A percentile compares a stretch with the other conserved stretches of the same genome.
Conservation (phyloP, 1,140 invertebrate genomes). For the Hestina assimilis region DNA sequence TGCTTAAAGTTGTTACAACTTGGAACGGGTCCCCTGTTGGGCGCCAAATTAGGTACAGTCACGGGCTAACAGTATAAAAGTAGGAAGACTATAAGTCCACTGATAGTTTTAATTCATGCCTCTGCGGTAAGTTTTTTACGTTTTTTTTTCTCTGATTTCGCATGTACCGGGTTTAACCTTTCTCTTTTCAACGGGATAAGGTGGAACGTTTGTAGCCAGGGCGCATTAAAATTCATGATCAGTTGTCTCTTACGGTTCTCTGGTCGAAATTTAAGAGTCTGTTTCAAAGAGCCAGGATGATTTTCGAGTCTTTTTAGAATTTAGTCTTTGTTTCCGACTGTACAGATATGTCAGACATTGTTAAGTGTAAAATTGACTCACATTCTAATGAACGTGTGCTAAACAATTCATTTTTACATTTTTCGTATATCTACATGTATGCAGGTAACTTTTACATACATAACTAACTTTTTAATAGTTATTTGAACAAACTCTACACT, state of each 20-base stretch:
- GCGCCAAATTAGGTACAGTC: conserved; percentile 72
- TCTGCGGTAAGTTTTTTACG: conserved; percentile 34
- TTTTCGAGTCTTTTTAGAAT: conserved; percentile 27
- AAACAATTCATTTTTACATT: not conserved
- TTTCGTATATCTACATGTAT: not conserved
- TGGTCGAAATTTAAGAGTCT: conserved; percentile 31
- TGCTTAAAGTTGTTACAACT: conserved; percentile 76
- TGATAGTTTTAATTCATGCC: conserved; percentile 71
- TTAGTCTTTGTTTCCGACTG: conserved; percentile 15
- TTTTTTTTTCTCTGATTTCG: conserved; percentile 37
- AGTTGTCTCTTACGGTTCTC: conserved; percentile 38
- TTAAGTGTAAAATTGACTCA: conserved; percentile 7
- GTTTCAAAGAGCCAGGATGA: conserved; percentile 29
- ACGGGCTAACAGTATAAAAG: conserved; percentile 53
- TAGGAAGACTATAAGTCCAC: conserved; percentile 47
- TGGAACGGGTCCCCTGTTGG: conserved; percentile 71
- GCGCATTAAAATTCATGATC: conserved; percentile 50
- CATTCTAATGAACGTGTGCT: conserved; percentile 7
- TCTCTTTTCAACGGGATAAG: conserved; percentile 32
- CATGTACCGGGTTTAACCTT: conserved; percentile 33
- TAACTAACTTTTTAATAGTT: no score
- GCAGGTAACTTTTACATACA: no score
- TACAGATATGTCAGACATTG: conserved; percentile 20
- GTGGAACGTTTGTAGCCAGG: conserved; percentile 26
- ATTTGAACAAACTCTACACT: no score